Conservation (phyloP, 2,888 invertebrate species). For the Gari tellinella region DNA sequence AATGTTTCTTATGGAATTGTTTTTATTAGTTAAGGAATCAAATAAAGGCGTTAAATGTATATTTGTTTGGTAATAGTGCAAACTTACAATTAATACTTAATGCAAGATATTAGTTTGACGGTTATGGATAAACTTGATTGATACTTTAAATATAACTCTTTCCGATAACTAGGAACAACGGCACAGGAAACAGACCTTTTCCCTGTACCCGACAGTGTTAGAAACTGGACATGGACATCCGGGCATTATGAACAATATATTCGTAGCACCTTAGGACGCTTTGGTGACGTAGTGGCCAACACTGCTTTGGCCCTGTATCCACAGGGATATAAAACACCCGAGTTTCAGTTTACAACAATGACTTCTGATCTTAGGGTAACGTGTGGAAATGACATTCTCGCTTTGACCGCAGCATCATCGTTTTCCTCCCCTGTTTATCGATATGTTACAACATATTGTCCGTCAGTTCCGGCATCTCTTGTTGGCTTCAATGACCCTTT, state of each 20-base stretch:
- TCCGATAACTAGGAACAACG: slow-evolving; percentile 18
- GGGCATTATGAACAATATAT: slow-evolving; percentile 8
- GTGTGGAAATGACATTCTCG: slow-evolving; percentile 71
- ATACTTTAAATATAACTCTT: no score
- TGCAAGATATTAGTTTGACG: no score
- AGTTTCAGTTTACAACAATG: slow-evolving; percentile 75
- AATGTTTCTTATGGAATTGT: no score
- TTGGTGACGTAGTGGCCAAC: slow-evolving; percentile 35
- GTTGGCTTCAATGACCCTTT: slow-evolving; percentile 15
- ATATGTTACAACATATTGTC: slow-evolving; percentile 65
- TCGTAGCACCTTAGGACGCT: neutral
- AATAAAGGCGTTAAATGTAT: no score
- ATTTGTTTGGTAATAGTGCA: no score
- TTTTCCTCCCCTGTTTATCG: slow-evolving; percentile 69
- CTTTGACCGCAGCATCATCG: slow-evolving; percentile 49
- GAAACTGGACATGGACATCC: slow-evolving; percentile 12
- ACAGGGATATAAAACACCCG: slow-evolving; percentile 49
- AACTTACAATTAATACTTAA: no score
- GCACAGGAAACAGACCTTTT: slow-evolving; percentile 28
- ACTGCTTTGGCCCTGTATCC: slow-evolving; percentile 66
- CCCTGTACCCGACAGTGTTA: neutral
- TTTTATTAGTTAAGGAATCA: no score
- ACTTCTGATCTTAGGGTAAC: slow-evolving; percentile 76
- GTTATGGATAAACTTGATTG: no score
- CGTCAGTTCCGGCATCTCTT: neutral